Evolutionary conservation across 2,888 invertebrate species (phyloP), one percentile per base, ranked within the genome.

Genomic region (Cremastobaeus sp.): DNA sequence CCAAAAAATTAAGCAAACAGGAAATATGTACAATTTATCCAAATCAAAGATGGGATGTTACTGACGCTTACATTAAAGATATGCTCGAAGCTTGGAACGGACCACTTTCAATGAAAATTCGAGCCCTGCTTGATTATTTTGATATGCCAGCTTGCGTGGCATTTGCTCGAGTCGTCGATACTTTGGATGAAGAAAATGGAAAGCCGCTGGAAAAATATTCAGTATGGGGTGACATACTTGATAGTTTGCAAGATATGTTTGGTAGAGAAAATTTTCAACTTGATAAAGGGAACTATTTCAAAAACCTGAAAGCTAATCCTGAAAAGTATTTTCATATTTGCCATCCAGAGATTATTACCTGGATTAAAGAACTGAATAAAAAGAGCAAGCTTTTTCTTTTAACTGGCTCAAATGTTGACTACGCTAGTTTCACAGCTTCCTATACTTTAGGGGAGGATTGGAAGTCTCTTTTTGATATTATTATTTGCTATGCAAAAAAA

Each of bases 351-450:
- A 86, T 91, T 3, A 79, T 91, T 0, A 79, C 88, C 3, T 93
- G 93, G 93, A 85, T 94, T 21, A 60, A 88, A 76, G 84, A 90
- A 32, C 78, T 94, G 20, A 90, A 88, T 30, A 83, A 87, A 28
- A 89, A 89, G 0, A 92, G 91, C 79, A 88, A 89, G 47, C 88
- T 92, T 2, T 94, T 92, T 84, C 87, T 95, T 3, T 88, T 94
- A 12, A 94, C 94, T 1, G 94, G 94, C 0, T 93, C 94, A 0
- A 90, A 92, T 82, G 89, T 90, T 2, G 94, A 94, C 84, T 94
- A 92, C 88, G 93, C 92, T 0, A 88, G 90, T 41, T 89, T 92
- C 21, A 91, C 92, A 0, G 92, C 93, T 4, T 87, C 88, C 0
- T 89, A 90, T 79, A 90, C 91, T 0, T 82, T 94, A n/a, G 93